A percentile compares a stretch with the other conserved stretches of the same genome.
These are phyloP conservation scores for Echinops telfairi DNA, from an alignment of 2,113 vertebrate genomes.

Conservation along the genomic window DNA sequence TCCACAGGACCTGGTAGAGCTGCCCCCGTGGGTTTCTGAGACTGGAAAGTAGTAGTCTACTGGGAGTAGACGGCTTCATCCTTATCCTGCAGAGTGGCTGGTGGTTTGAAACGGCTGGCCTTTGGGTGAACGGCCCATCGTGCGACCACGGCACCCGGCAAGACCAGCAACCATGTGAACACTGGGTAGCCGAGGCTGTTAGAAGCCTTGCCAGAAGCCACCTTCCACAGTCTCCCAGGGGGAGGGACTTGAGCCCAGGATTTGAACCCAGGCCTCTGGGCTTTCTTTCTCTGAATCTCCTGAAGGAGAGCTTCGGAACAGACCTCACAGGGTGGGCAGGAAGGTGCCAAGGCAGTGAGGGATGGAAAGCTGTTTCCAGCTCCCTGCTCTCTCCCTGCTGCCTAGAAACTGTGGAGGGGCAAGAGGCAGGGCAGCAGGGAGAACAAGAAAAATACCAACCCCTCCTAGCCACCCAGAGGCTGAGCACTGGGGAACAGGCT, in stretches of 20 bases:
- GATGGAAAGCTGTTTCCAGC: not conserved
- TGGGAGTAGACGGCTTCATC: too few relatives aligned
- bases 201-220: not conserved
- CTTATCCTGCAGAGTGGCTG: too few relatives aligned
- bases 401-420: not conserved
- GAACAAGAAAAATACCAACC: not conserved
- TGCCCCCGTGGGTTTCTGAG: too few relatives aligned
- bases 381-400: not conserved
- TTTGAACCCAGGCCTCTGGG: not conserved
- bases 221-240: too few relatives aligned
- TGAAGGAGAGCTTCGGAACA: not conserved
- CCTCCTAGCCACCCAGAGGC: not conserved
- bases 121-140: too few relatives aligned
- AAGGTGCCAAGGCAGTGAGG: not conserved
- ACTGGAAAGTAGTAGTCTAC: too few relatives aligned
- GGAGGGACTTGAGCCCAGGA: not conserved
- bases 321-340: not conserved
- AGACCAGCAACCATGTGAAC: not conserved
- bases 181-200: not conserved
- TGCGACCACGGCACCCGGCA: too few relatives aligned
- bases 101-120: too few relatives aligned
- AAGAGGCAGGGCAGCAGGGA: not conserved
- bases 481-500: not conserved
- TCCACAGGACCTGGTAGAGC: too few relatives aligned
- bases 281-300: not conserved